These are phyloP conservation scores for Acanthacorydalis orientalis DNA, from an alignment of 2,888 invertebrate species.

Conservation along the genomic window DNA sequence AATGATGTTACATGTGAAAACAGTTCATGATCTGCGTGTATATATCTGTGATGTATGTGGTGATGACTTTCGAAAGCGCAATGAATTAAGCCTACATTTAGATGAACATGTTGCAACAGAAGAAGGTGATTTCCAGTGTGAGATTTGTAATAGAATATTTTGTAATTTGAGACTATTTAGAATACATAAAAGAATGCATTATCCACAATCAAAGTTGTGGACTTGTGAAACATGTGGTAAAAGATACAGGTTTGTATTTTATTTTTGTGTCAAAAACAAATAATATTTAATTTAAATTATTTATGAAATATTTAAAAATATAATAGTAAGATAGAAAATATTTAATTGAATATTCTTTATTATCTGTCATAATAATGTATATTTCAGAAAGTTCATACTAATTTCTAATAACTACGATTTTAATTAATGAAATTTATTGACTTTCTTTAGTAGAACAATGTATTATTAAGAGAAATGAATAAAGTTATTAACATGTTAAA, in stretches of 20 bases:
- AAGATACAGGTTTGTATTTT: constrained; percentile 33
- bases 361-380: too few relatives aligned
- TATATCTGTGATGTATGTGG: constrained; percentile 59
- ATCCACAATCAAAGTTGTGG: constrained; percentile 42
- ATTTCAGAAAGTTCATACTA: too few relatives aligned
- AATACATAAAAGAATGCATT: constrained; percentile 46
- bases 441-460: too few relatives aligned
- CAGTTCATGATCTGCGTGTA: constrained; percentile 39
- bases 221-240: constrained; percentile 48
- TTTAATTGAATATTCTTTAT: too few relatives aligned
- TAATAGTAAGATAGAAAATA: not conserved
- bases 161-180: constrained; percentile 39
- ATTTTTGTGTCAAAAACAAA: not conserved
- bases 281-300: not conserved
- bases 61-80: constrained; percentile 41
- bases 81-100: constrained; percentile 44
- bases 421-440: too few relatives aligned
- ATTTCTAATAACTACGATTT: too few relatives aligned
- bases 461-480: too few relatives aligned
- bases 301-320: not conserved
- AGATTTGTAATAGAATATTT: constrained; percentile 43
- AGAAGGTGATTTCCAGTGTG: constrained; percentile 45
- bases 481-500: too few relatives aligned
- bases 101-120: constrained; percentile 43
- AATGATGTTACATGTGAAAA: constrained; percentile 43